These are phyloP conservation scores for Neopipo cinnamomea DNA, from an alignment of 2,113 vertebrate species.

Conservation along the genomic window DNA sequence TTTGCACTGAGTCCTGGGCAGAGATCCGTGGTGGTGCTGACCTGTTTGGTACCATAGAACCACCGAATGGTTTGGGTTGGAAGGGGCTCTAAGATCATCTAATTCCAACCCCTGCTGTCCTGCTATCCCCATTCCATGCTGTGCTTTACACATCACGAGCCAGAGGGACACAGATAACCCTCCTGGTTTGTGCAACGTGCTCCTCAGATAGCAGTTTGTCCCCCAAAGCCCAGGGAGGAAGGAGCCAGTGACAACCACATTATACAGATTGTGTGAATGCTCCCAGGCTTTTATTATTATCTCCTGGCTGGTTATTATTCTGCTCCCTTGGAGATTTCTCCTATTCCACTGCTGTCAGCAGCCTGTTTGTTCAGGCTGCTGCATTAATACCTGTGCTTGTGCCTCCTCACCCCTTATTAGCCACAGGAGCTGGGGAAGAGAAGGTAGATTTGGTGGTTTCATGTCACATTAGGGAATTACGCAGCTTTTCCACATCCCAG, in stretches of 20 bases:
- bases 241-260: background rate
- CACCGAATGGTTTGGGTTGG: background rate
- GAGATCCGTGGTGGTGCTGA: accelerated
- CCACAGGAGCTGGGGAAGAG: background rate
- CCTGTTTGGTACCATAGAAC: background rate
- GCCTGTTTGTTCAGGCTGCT: background rate
- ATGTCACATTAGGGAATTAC: background rate
- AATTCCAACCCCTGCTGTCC: background rate
- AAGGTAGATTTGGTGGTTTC: background rate
- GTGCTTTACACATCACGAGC: background rate
- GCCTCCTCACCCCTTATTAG: background rate
- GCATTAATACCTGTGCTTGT: background rate
- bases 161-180: background rate
- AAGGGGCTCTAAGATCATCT: background rate
- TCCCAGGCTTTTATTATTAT: background rate
- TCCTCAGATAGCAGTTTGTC: background rate
- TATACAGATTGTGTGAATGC: background rate
- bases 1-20: background rate
- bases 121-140: accelerated
- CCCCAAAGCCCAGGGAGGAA: background rate
- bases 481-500: background rate
- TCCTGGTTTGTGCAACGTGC: accelerated
- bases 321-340: background rate
- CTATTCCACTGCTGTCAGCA: background rate
- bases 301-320: background rate